Evolutionary conservation across 2,888 invertebrate species (phyloP).

Genomic region (Tetramorium bicarinatum): DNA sequence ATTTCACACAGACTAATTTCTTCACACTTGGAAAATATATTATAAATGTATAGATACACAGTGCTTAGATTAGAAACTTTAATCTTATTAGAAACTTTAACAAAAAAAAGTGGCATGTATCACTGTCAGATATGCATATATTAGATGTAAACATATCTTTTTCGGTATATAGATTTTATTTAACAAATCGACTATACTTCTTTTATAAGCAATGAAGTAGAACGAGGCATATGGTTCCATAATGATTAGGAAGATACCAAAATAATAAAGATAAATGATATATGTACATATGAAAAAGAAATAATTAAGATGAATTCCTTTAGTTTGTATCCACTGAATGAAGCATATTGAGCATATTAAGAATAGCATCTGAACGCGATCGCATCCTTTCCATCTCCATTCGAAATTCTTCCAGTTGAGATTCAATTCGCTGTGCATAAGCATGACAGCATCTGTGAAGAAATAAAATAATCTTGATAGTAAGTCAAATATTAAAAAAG

Average conservation of each 20-base stretch:
- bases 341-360: slow-evolving; percentile 80
- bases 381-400: slow-evolving; percentile 80
- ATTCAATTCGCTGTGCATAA: slow-evolving; percentile 75
- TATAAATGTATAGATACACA: background rate
- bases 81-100: slow-evolving; percentile 34
- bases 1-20: background rate
- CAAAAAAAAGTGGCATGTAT: slow-evolving; percentile 18
- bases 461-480: slow-evolving; percentile 20
- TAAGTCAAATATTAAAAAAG: background rate
- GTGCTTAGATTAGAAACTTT: background rate
- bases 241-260: slow-evolving; percentile 56
- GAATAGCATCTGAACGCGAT: slow-evolving; percentile 79
- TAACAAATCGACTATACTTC: slow-evolving; percentile 76
- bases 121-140: slow-evolving; percentile 23
- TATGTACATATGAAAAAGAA: slow-evolving; percentile 71
- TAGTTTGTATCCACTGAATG: slow-evolving; percentile 71
- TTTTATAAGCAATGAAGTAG: slow-evolving; percentile 64
- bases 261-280: slow-evolving; percentile 38
- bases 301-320: slow-evolving; percentile 56
- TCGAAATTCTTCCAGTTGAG: slow-evolving; percentile 80
- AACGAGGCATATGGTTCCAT: slow-evolving; percentile 53
- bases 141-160: slow-evolving; percentile 27
- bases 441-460: slow-evolving; percentile 76
- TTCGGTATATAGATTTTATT: slow-evolving; percentile 65
- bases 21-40: slow-evolving; percentile 27